These are phyloP conservation scores for Onthophagus taurus DNA, from an alignment of 1,140 invertebrate species.

Conservation along the genomic window DNA sequence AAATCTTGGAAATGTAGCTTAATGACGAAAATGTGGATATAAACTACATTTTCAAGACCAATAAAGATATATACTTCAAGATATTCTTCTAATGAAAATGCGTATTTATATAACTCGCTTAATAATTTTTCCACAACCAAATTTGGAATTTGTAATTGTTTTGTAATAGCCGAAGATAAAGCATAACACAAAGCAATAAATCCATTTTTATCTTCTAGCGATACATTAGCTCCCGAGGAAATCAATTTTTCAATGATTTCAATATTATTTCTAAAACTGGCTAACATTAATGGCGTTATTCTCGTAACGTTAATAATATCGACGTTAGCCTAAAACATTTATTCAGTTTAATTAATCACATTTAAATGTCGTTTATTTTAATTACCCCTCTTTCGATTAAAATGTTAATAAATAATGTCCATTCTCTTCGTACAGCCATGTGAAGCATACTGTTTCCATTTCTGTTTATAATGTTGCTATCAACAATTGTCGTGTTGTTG, in stretches of 20 bases:
- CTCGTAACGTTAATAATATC: conserved; percentile 29
- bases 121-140: conserved; percentile 19
- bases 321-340: conserved; percentile 23
- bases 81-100: conserved; percentile 3
- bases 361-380: background rate
- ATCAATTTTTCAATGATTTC: conserved; percentile 26
- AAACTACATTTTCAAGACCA: no score
- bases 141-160: conserved; percentile 17
- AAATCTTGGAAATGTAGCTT: no score
- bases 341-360: background rate
- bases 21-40: no score
- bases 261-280: conserved; percentile 28
- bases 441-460: conserved; percentile 33
- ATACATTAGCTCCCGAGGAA: conserved; percentile 24
- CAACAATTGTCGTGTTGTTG: conserved; percentile 16
- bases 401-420: conserved; percentile 28
- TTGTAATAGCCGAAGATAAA: conserved; percentile 23
- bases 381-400: conserved; percentile 23
- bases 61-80: background rate
- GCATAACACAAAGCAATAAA: conserved; percentile 35
- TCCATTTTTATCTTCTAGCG: conserved; percentile 28
- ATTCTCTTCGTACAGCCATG: conserved; percentile 31
- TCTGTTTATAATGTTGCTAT: conserved; percentile 31
- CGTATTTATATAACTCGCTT: conserved; percentile 17
- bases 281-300: conserved; percentile 34